A percentile compares a stretch with the other conserved stretches of the same genome.
These are phyloP conservation scores for Xenopus borealis DNA, from an alignment of 2,113 vertebrate genomes.

Conservation along the genomic window DNA sequence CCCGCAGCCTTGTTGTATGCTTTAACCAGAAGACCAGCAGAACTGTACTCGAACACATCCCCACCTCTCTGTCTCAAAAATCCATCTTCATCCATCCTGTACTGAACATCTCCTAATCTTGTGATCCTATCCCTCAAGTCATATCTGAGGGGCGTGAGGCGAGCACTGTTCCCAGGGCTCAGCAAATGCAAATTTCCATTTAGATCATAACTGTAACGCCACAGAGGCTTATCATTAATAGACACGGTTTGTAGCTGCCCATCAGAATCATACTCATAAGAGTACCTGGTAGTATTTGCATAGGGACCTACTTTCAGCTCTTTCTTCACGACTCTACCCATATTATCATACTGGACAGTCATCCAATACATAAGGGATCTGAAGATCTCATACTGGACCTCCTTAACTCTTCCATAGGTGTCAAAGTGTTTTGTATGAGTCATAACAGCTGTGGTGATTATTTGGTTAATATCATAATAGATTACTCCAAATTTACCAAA, in stretches of 20 bases:
- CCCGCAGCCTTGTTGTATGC: constrained; percentile 85
- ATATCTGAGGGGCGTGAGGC: constrained; percentile 90
- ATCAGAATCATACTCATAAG: constrained; percentile 91
- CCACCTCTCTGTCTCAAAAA: constrained; percentile 91
- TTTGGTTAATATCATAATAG: constrained; percentile 97
- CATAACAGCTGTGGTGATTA: constrained; percentile 97
- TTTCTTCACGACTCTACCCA: constrained; percentile 95
- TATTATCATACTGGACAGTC: constrained; percentile 96
- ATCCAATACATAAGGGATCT: constrained; percentile 98
- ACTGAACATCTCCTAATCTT: constrained; percentile 87
- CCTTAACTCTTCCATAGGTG: constrained; percentile 92
- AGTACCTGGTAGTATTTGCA: constrained; percentile 93
- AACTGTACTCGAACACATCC: constrained; percentile 93
- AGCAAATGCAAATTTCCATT: constrained; percentile 94
- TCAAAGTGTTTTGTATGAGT: constrained; percentile 98
- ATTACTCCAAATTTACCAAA: constrained; percentile 98
- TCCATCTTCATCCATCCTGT: constrained; percentile 92
- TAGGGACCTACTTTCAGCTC: constrained; percentile 97
- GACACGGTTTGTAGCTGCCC: constrained; percentile 93
- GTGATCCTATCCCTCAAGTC: constrained; percentile 92
- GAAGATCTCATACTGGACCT: constrained; percentile 97
- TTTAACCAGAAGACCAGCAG: constrained; percentile 83
- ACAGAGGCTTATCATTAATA: constrained; percentile 92
- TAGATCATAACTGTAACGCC: constrained; percentile 96
- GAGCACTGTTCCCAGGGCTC: constrained; percentile 90